Percentiles rank a stretch among this genome's conserved stretches.
phyloP scores from a whole-genome alignment of 2,797 vertebrate species.

The Urophycis tenuis region DNA sequence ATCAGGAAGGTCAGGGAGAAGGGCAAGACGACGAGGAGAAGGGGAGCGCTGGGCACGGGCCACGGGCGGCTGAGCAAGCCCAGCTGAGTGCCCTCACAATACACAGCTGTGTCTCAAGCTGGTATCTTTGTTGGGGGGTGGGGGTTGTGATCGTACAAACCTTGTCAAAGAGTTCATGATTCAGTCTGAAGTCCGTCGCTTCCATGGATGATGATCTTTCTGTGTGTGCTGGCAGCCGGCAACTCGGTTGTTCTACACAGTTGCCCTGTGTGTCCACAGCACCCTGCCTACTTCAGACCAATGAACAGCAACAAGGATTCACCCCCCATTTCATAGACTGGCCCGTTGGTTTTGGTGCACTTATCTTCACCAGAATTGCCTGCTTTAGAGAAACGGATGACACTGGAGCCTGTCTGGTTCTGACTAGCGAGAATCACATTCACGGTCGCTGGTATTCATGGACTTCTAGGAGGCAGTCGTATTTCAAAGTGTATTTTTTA shows the following conservation, averaged over 20 bases:
- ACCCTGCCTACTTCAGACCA: neutral
- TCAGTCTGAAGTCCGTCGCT: conserved; percentile 34
- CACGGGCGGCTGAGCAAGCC: conserved; percentile 77
- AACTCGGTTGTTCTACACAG: too few relatives aligned
- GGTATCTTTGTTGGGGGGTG: conserved; percentile 55
- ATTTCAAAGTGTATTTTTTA: neutral
- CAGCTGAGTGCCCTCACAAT: conserved; percentile 27
- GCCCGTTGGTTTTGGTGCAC: neutral
- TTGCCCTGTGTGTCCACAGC: conserved; percentile 38
- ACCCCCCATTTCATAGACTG: neutral
- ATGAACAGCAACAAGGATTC: neutral
- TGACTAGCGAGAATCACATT: neutral
- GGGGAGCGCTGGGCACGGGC: conserved; percentile 82
- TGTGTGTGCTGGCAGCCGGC: conserved; percentile 21
- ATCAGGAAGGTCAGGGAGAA: conserved; percentile 75
- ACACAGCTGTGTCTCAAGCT: conserved; percentile 17
- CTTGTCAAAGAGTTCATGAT: conserved; percentile 59
- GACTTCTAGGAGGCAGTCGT: neutral
- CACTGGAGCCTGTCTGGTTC: neutral
- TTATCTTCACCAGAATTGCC: conserved; percentile 1
- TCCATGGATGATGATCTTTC: conserved; percentile 17
- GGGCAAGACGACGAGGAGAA: conserved; percentile 74
- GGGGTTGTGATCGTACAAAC: conserved; percentile 51
- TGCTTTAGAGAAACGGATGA: neutral
- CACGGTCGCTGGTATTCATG: neutral